These are phyloP conservation scores for Micropoecilia bifurca DNA, from an alignment of 2,797 vertebrate genomes.

Conservation along the genomic window DNA sequence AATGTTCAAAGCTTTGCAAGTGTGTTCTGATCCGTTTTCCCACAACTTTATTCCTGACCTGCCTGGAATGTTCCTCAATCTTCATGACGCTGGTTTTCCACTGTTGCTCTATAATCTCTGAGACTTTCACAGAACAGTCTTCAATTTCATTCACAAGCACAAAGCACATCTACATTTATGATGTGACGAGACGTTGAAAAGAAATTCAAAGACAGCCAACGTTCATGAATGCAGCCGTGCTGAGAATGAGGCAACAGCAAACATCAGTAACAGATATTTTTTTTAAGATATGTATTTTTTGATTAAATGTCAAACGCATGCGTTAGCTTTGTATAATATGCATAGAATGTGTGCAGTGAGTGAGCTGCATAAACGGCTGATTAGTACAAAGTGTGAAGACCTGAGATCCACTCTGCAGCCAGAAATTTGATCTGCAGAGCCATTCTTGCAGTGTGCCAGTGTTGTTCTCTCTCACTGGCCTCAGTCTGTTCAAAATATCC, in stretches of 20 bases:
- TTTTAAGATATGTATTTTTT: neutral
- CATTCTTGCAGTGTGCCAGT: constrained; percentile 24
- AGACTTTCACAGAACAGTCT: neutral
- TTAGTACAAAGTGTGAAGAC: constrained; percentile 28
- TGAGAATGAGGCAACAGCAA: neutral
- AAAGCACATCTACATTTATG: neutral
- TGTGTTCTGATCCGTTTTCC: neutral
- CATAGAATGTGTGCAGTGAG: neutral
- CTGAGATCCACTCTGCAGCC: constrained; percentile 9
- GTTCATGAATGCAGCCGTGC: neutral
- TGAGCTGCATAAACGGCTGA: neutral
- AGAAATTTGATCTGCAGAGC: constrained; percentile 27
- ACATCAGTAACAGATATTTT: neutral
- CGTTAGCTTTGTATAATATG: neutral
- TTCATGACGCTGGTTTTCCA: neutral
- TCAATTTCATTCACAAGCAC: neutral
- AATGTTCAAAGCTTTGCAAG: neutral
- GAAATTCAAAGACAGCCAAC: neutral
- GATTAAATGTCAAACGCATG: neutral
- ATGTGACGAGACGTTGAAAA: neutral
- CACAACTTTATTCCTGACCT: neutral
- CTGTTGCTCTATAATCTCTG: neutral
- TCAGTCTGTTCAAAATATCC: constrained; percentile 45
- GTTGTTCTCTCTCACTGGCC: constrained; percentile 16
- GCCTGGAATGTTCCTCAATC: neutral